These are phyloP conservation scores for Dipodomys stephensi DNA, from an alignment of 2,113 vertebrate genomes.

Conservation along the genomic window DNA sequence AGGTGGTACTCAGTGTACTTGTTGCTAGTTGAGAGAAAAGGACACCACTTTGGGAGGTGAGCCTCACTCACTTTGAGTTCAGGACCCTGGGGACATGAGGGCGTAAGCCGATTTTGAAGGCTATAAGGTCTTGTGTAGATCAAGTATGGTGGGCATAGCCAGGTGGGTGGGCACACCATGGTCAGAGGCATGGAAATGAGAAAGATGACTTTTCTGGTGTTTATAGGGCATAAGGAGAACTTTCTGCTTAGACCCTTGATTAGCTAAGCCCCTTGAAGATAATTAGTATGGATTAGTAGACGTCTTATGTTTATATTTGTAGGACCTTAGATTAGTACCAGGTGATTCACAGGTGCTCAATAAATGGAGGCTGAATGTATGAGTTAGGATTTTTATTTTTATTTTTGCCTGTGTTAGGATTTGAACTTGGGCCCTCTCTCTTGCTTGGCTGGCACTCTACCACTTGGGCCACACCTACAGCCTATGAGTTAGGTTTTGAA, in stretches of 20 bases:
- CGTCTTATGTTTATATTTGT: neutral
- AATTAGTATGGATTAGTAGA: neutral
- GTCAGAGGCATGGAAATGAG: neutral
- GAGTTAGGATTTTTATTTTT: neutral
- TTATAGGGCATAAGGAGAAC: neutral
- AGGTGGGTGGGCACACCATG: neutral
- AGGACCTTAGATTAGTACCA: neutral
- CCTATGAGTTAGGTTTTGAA: neutral
- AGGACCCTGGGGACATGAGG: neutral
- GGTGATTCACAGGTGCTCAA: neutral
- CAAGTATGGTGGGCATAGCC: neutral
- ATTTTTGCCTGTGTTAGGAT: neutral
- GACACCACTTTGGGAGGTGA: neutral
- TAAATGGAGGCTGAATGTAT: neutral
- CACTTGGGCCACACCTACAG: too few species aligned
- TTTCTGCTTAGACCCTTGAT: neutral
- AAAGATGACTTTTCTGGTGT: neutral
- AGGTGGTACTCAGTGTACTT: neutral
- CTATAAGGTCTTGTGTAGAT: neutral
- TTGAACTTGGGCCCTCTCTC: too few species aligned
- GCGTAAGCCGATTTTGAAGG: neutral
- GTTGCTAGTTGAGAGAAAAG: neutral
- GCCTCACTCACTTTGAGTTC: neutral
- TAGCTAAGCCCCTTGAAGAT: neutral
- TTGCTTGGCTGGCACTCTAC: too few species aligned